Conservation (phyloP, 2,797 vertebrate species). For the Neosilurus mollespiculum region DNA sequence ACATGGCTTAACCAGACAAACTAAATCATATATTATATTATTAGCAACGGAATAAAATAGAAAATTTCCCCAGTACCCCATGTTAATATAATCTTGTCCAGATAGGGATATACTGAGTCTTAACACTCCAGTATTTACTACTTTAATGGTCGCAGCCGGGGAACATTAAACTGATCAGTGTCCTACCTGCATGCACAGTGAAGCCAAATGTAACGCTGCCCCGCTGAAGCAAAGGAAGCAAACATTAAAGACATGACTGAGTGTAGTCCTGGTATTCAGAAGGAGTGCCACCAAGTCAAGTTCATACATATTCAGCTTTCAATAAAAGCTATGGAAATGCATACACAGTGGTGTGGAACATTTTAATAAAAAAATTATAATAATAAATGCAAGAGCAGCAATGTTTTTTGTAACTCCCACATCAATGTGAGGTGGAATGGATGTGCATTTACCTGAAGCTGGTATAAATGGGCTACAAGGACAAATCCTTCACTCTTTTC, state of each 20-base stretch:
- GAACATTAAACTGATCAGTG: slow-evolving; percentile 27
- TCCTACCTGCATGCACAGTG: slow-evolving; percentile 1
- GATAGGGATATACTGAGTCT: background rate
- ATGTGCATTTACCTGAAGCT: background rate
- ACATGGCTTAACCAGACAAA: background rate
- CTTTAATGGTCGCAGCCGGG: slow-evolving; percentile 20
- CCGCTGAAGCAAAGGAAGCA: background rate
- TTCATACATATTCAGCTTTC: background rate
- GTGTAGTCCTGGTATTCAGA: slow-evolving; percentile 1
- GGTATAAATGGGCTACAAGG: background rate
- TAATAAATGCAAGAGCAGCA: background rate
- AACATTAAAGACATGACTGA: background rate
- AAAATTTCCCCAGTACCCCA: background rate
- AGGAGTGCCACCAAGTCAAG: background rate
- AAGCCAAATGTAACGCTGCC: slow-evolving; percentile 10
- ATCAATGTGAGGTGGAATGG: background rate
- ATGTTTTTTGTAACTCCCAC: background rate
- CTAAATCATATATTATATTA: background rate
- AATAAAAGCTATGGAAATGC: no score
- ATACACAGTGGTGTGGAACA: background rate
- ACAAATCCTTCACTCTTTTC: background rate
- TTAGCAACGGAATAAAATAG: background rate
- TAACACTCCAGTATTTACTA: slow-evolving; percentile 20
- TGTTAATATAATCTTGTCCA: background rate
- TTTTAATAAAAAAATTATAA: background rate